These are phyloP conservation scores for Dicycla oo DNA, from an alignment of 2,888 invertebrate genomes.

Conservation along the genomic window DNA sequence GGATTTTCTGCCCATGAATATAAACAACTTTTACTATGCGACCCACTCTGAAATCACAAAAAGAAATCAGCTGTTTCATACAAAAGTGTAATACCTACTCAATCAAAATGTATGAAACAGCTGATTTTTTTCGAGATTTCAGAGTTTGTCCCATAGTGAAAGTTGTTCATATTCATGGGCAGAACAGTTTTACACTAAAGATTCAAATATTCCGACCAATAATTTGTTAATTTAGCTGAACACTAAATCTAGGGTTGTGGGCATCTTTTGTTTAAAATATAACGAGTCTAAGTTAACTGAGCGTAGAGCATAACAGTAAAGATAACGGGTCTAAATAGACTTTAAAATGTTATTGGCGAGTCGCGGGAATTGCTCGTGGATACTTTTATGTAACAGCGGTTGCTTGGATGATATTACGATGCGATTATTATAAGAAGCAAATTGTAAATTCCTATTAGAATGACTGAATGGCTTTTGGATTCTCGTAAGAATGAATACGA, in stretches of 20 bases:
- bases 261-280: constrained; percentile 69
- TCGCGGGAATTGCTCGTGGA: constrained; percentile 52
- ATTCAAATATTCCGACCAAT: constrained; percentile 14
- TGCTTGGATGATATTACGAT: constrained; percentile 18
- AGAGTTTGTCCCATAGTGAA: too few species aligned
- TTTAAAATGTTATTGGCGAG: constrained; percentile 77
- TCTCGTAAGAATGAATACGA: not conserved
- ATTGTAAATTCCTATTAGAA: not conserved
- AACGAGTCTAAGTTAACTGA: constrained; percentile 60
- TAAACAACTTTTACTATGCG: too few species aligned
- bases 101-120: too few species aligned
- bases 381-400: constrained; percentile 46
- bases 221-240: constrained; percentile 47
- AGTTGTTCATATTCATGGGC: too few species aligned
- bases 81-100: too few species aligned
- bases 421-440: not conserved
- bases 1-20: too few species aligned
- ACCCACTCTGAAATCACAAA: too few species aligned
- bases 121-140: too few species aligned
- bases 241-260: constrained; percentile 61
- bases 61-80: too few species aligned
- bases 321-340: constrained; percentile 72
- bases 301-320: constrained; percentile 69
- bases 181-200: constrained; percentile 38
- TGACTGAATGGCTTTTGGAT: not conserved